These are phyloP conservation scores for Drosophila melanosoma DNA, from an alignment of 2,888 invertebrate species.

Conservation along the genomic window DNA sequence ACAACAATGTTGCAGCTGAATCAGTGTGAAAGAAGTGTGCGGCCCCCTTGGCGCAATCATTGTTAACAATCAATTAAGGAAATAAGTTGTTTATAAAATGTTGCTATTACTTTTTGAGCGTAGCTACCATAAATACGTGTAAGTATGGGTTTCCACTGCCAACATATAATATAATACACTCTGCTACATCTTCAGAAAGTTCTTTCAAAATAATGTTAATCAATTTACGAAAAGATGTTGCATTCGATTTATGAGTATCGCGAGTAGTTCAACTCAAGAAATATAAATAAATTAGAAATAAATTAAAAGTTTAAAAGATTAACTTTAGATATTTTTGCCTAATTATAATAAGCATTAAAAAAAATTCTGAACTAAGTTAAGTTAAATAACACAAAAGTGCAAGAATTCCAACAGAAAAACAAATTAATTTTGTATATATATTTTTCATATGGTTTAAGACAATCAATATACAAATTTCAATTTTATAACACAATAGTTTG, in stretches of 20 bases:
- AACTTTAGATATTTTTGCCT: not conserved
- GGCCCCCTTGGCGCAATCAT: conserved; percentile 79
- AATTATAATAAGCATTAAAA: not conserved
- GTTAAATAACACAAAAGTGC: not conserved
- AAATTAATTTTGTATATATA: not conserved
- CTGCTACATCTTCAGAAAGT: conserved; percentile 36
- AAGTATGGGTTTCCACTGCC: conserved; percentile 56
- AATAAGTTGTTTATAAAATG: conserved; percentile 83
- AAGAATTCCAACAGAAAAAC: not conserved
- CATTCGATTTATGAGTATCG: not conserved
- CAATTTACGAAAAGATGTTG: conserved; percentile 8
- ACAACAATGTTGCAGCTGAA: conserved; percentile 32
- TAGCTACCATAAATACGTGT: conserved; percentile 71
- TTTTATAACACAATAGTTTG: conserved; percentile 1
- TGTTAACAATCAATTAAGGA: conserved; percentile 84
- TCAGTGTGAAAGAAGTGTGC: conserved; percentile 72
- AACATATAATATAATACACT: conserved; percentile 48
- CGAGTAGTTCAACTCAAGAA: not conserved
- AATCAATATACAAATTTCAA: too few relatives aligned
- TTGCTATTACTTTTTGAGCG: conserved; percentile 76
- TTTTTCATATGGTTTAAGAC: not conserved
- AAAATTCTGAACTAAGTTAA: not conserved
- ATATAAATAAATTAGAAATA: not conserved
- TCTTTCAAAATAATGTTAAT: conserved; percentile 3
- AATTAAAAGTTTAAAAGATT: not conserved